Evolutionary conservation across 2,113 vertebrate genomes (phyloP), one percentile per base, ranked within the genome.

Genomic region (Oncorhynchus nerka): DNA sequence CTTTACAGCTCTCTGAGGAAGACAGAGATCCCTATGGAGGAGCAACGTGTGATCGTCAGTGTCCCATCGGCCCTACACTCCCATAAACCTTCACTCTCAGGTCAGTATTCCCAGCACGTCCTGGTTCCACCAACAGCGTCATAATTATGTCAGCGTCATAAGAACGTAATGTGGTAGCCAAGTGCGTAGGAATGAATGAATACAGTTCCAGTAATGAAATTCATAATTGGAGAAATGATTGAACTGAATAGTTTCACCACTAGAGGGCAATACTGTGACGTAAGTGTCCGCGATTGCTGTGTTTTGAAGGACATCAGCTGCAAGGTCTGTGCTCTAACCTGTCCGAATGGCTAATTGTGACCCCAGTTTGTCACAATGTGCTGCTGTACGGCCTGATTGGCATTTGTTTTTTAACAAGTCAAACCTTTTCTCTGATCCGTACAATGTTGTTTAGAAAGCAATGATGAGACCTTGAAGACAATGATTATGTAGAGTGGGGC

Each of bases 31-130:
- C 85, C 91, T 22, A 71, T 98, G 83, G 95, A 96, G 75, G 92
- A 96, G 68, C 92, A 93, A 28, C 94, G 93, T 64, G 76, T 99
- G 83, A 91, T 99, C 66, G 93, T 99, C 88, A 99, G 97, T 55
- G 82, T 98, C 51, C 98, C 98, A 7, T 97, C 96, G 78, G 85
- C 83, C 22, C 94, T 99, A 55, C 98, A 99, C 85, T 99, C 98
- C 64, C 98, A 99, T 75, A 99, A 99, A 71, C 98, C 97, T 1
- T 94, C 95, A 7, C 94, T 99, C 13, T 83, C 94, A 87, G 96
- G 96, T 97, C 93, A 73, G 72, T 61, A 16, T 20, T 8, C 34
- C 24, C 13, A 55, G 1, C 51, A 55, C 16, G 51, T 55, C 51
- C 51, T 19, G 16, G 15, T 19, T 55, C 51, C 51, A 16, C 51